Percentiles rank a stretch among this genome's conserved stretches.
Conservation (phyloP, 2,113 vertebrate genomes). For the Triplophysa siluroides region DNA sequence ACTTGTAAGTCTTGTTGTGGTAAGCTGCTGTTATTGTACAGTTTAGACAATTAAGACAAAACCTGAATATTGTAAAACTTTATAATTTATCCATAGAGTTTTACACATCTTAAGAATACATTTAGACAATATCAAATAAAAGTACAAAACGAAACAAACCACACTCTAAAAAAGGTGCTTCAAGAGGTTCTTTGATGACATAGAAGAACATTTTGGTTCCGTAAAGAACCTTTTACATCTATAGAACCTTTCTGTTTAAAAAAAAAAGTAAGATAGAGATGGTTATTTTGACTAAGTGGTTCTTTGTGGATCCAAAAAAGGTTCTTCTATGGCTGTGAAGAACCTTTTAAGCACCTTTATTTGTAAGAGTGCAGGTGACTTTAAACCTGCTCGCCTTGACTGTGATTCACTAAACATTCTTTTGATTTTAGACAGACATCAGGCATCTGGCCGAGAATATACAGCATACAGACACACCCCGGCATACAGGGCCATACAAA, state of each 20-base stretch:
- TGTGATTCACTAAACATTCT: constrained; percentile 8
- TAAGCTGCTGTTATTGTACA: not conserved
- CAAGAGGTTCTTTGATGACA: no score
- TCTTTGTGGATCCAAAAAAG: no score
- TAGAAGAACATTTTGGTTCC: no score
- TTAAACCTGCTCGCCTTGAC: constrained; percentile 22
- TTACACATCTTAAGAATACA: not conserved
- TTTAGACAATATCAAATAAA: not conserved
- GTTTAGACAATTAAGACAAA: not conserved
- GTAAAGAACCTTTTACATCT: no score
- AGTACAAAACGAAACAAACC: not conserved
- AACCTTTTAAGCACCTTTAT: no score
- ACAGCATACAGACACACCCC: constrained; percentile 32
- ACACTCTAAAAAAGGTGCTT: no score
- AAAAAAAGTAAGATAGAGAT: no score
- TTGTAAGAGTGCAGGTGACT: not conserved
- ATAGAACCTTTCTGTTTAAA: no score
- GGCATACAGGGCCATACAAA: not conserved
- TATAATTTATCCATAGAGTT: not conserved
- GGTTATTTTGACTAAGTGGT: no score
- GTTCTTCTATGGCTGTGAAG: no score
- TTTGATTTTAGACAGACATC: not conserved
- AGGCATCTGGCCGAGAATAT: constrained; percentile 16
- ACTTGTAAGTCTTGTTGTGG: not conserved
- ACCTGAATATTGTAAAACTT: not conserved